Evolutionary conservation across 2,797 vertebrate species (phyloP).

Genomic region (Cichlasoma orientale): DNA sequence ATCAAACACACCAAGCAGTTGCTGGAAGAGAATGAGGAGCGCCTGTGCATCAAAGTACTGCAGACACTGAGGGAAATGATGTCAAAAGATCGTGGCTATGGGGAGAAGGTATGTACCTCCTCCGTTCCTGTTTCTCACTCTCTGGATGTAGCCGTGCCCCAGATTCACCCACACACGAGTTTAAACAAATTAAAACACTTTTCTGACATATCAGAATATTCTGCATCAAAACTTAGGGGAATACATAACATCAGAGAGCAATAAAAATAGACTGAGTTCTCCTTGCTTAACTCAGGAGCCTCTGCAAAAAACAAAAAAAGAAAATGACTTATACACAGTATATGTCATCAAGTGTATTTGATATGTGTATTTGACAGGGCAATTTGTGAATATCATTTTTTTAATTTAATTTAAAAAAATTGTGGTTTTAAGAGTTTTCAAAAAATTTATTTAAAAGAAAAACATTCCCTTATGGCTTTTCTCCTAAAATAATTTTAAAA

Average conservation of each 20-base stretch:
- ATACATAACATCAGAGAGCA: neutral
- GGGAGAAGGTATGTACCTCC: conserved; percentile 93
- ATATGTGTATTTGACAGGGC: neutral
- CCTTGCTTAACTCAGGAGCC: neutral
- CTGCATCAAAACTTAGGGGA: neutral
- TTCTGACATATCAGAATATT: conserved; percentile 7
- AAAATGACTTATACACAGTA: neutral
- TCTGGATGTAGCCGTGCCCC: neutral
- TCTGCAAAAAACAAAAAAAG: neutral
- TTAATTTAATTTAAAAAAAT: no score
- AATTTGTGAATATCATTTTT: neutral
- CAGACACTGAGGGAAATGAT: conserved; percentile 99
- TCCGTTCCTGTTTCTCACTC: conserved; percentile 12
- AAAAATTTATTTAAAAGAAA: neutral
- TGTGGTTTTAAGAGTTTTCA: neutral
- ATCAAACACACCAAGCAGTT: conserved; percentile 99
- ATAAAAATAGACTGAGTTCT: neutral
- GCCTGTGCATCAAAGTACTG: conserved; percentile 96
- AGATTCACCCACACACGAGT: conserved; percentile 13
- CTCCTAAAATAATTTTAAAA: neutral
- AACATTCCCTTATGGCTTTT: conserved; percentile 1
- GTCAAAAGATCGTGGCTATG: conserved; percentile 97
- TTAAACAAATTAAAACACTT: conserved; percentile 19
- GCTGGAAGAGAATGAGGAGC: conserved; percentile 97
- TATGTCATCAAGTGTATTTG: neutral